phyloP scores from a whole-genome alignment of 2,888 invertebrate species.

The Brassicogethes aeneus region DNA sequence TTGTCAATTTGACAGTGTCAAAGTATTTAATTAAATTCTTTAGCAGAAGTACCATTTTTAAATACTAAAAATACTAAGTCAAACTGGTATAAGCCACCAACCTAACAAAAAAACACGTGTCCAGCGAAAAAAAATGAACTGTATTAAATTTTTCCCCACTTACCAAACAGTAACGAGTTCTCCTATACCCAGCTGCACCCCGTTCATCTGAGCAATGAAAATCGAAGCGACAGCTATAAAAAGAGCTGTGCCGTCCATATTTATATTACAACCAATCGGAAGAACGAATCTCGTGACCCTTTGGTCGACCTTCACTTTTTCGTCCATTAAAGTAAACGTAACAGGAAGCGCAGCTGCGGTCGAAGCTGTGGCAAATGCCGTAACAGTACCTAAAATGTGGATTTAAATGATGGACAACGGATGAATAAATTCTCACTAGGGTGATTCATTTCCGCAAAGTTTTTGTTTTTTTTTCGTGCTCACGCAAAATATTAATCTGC shows the following conservation, averaged over 20 bases:
- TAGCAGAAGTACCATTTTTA: too few species aligned
- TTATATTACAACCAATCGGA: constrained; percentile 86
- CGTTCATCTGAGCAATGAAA: constrained; percentile 84
- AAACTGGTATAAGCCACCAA: too few species aligned
- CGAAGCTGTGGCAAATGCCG: constrained; percentile 84
- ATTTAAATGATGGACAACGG: too few species aligned
- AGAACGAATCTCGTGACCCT: constrained; percentile 80
- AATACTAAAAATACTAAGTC: too few species aligned
- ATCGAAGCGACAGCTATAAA: constrained; percentile 83
- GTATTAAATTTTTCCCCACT: too few species aligned
- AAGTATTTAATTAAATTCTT: too few species aligned
- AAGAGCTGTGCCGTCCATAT: constrained; percentile 86
- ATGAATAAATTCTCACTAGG: background rate
- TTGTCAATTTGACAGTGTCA: too few species aligned
- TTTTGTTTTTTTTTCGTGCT: too few species aligned
- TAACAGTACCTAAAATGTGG: constrained; percentile 64
- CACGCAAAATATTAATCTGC: too few species aligned
- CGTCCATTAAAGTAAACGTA: constrained; percentile 77
- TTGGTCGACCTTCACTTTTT: constrained; percentile 69
- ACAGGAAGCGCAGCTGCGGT: constrained; percentile 86
- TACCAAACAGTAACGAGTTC: constrained; percentile 83
- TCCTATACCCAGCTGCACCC: constrained; percentile 67
- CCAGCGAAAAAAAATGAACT: too few species aligned
- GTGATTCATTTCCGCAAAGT: too few species aligned
- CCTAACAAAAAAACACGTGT: too few species aligned